Evolutionary conservation across 2,113 vertebrate species (phyloP), one percentile per base, ranked within the genome.

Genomic region (Sisor rabdophorus): DNA sequence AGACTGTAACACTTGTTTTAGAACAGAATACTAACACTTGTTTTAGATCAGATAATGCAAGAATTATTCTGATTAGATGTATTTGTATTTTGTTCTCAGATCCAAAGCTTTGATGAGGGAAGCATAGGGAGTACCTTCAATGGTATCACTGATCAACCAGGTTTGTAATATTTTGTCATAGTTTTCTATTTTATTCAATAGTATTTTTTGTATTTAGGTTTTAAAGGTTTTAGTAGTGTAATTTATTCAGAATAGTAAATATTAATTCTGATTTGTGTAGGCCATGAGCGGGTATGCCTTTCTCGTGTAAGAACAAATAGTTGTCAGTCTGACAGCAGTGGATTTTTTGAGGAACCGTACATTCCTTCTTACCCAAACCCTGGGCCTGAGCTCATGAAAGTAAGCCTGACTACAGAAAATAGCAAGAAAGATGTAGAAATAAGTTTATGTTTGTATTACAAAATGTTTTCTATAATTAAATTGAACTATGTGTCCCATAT

Each of bases 301-400:
- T 59, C 30, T 40, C 64, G 63, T 82, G 79, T 91, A 63, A 89
- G 87, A 76, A 88, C 89, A 53, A 93, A 90, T 80, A 95, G 93
- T 83, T 89, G 89, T 84, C 93, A 93, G 76, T 93, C 93, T 30
- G 93, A 94, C 81, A 94, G 91, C 86, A 93, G 92, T 19, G 93
- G 92, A 0, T 94, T 95, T 85, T 81, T 88, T 76, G 93, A 95
- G 68, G 93, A 95, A 22, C 86, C 89, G 0, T 77, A 73, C 0
- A 86, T 94, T 11, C 85, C 86, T 0, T 55, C 61, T 0, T 56
- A 81, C 61, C 53, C 61, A 8, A 75, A 72, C 50, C 80, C 87
- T 28, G 81, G 79, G 73, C 72, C 84, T 22, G 84, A 88, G 56
- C 80, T 87, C 48, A 82, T 82, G 70, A 88, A 89, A 85, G 88